Evolutionary conservation across 2,797 vertebrate species (phyloP).

Genomic region (Myotis planiceps): DNA sequence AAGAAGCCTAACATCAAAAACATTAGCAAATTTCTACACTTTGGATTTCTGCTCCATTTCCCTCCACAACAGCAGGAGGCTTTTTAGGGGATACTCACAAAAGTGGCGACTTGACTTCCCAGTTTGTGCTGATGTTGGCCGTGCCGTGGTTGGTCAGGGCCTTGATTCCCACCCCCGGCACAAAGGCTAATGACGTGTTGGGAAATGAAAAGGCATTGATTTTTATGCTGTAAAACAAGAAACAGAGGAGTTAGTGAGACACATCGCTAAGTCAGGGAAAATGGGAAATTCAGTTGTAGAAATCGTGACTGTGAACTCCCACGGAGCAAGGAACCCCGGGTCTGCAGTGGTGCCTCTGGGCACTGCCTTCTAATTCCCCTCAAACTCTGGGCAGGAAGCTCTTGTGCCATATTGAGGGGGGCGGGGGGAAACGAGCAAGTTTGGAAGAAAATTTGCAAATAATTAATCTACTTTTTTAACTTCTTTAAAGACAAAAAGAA

Average conservation of each 20-base stretch:
- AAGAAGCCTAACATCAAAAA: neutral
- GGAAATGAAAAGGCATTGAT: slow-evolving; percentile 80
- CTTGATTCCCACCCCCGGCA: slow-evolving; percentile 79
- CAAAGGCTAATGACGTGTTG: slow-evolving; percentile 80
- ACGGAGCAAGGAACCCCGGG: neutral
- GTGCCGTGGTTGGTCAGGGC: slow-evolving; percentile 76
- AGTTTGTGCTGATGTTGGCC: slow-evolving; percentile 76
- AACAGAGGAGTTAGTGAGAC: neutral
- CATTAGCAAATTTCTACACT: neutral
- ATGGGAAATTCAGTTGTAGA: neutral
- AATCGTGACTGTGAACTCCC: neutral
- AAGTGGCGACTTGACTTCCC: slow-evolving; percentile 75
- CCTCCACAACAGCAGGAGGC: neutral
- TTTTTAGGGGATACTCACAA: slow-evolving; percentile 76
- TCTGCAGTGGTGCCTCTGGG: neutral
- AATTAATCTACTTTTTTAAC: neutral
- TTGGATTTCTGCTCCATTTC: neutral
- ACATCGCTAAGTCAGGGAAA: neutral
- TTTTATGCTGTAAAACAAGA: slow-evolving; percentile 81
- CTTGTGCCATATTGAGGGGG: neutral
- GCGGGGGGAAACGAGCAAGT: neutral
- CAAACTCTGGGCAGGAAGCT: neutral
- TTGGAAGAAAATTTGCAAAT: neutral
- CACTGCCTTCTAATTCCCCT: neutral
- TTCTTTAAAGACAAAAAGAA: slow-evolving; percentile 25